These are phyloP conservation scores for Desoria tigrina DNA, from an alignment of 2,888 invertebrate species.

Conservation along the genomic window DNA sequence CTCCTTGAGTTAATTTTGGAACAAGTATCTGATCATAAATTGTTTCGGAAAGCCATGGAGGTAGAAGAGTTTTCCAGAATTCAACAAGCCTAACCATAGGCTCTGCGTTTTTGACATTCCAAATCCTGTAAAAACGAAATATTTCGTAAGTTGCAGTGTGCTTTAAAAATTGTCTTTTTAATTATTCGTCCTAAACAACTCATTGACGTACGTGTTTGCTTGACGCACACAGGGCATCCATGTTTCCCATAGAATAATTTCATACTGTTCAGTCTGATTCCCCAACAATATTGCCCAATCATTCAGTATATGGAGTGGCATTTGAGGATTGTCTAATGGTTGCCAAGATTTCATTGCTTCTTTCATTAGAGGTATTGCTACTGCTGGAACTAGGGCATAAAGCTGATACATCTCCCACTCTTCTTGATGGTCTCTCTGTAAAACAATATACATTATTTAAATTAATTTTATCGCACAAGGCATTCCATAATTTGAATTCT, in stretches of 20 bases:
- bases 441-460: conserved; percentile 21
- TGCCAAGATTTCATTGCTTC: conserved; percentile 76
- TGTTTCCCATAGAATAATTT: conserved; percentile 83
- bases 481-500: not conserved
- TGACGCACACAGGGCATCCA: conserved; percentile 81
- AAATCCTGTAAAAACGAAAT: conserved; percentile 61
- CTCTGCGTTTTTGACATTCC: conserved; percentile 81
- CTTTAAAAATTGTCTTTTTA: not conserved
- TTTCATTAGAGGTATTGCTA: conserved; percentile 80
- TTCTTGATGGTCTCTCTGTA: conserved; percentile 66
- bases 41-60: conserved; percentile 79
- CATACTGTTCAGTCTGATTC: conserved; percentile 64
- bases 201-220: conserved; percentile 68
- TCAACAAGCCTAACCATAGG: conserved; percentile 77
- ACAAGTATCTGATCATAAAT: conserved; percentile 79
- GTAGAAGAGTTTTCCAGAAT: conserved; percentile 76
- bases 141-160: conserved; percentile 15
- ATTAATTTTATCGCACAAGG: conserved; percentile 1
- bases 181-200: too few species aligned
- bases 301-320: conserved; percentile 62
- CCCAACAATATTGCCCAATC: conserved; percentile 46
- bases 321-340: conserved; percentile 69
- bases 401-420: conserved; percentile 78
- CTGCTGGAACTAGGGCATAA: conserved; percentile 77
- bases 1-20: conserved; percentile 70